A percentile compares a stretch with the other conserved stretches of the same genome.
Conservation (phyloP, 2,113 vertebrate genomes). For the Suncus etruscus region DNA sequence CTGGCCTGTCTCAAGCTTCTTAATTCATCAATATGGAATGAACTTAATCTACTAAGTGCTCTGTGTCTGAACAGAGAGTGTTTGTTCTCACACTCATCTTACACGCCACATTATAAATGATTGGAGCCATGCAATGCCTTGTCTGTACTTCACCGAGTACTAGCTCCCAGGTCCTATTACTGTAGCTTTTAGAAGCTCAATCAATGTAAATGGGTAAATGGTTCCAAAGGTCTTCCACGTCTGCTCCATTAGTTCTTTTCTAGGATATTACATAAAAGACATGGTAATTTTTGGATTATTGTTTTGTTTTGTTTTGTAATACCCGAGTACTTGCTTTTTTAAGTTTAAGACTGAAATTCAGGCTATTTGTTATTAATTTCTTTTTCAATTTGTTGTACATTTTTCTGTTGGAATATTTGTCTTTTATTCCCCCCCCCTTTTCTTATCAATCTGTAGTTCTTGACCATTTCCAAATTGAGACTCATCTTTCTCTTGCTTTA, state of each 20-base stretch:
- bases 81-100: neutral
- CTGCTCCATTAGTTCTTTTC: too few relatives aligned
- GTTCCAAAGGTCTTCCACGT: neutral
- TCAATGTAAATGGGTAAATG: neutral
- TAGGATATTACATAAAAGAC: too few relatives aligned
- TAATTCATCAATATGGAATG: neutral
- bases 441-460: neutral
- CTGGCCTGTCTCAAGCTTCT: neutral
- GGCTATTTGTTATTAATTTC: neutral
- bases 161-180: neutral
- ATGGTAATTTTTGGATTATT: too few relatives aligned
- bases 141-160: neutral
- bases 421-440: neutral
- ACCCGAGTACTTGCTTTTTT: neutral
- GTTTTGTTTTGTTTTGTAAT: too few relatives aligned
- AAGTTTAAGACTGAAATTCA: conserved; percentile 24
- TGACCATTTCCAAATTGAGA: neutral
- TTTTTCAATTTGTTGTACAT: neutral
- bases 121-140: accelerated
- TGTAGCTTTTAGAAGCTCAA: neutral
- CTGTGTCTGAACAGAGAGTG: accelerated
- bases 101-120: neutral
- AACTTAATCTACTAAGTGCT: neutral
- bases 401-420: neutral
- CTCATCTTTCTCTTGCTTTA: neutral